phyloP scores from a whole-genome alignment of 1,140 invertebrate species.

The Lucilia sericata region DNA sequence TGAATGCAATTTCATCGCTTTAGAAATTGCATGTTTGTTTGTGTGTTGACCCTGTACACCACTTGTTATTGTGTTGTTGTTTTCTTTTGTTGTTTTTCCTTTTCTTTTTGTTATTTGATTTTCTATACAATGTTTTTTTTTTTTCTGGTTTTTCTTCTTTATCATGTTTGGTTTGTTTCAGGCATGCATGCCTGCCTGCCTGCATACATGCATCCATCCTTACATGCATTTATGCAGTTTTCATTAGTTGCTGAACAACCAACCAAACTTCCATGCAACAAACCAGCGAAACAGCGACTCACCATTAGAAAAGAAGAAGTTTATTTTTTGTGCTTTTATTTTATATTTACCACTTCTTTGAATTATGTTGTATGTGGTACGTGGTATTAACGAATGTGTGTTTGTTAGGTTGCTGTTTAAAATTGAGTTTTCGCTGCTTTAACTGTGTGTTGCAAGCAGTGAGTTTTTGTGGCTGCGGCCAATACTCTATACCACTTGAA shows the following conservation, averaged over 20 bases:
- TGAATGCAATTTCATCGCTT: background rate
- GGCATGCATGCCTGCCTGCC: conserved; percentile 12
- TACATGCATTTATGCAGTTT: conserved; percentile 13
- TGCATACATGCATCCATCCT: background rate
- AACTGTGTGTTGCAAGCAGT: background rate
- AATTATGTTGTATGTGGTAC: too few species aligned
- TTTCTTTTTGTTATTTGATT: conserved; percentile 6
- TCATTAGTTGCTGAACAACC: background rate
- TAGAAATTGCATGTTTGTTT: conserved; percentile 24
- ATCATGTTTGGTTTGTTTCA: conserved; percentile 23
- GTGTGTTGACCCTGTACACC: conserved; percentile 36
- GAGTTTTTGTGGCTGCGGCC: conserved; percentile 35
- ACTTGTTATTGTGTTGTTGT: conserved; percentile 32
- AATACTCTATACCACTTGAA: conserved; percentile 8
- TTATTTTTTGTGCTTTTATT: background rate
- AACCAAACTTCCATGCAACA: background rate
- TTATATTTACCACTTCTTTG: background rate
- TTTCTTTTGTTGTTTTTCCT: background rate
- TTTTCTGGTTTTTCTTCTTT: conserved; percentile 6
- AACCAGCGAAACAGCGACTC: background rate
- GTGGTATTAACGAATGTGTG: too few species aligned
- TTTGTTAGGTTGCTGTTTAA: background rate
- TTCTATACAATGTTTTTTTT: conserved; percentile 4
- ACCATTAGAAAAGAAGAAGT: conserved; percentile 36
- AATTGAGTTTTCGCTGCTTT: background rate